Percentiles rank a stretch among this genome's conserved stretches.
Evolutionary conservation across 2,797 vertebrate species (phyloP).

Genomic region (Euphonia xanthogaster): DNA sequence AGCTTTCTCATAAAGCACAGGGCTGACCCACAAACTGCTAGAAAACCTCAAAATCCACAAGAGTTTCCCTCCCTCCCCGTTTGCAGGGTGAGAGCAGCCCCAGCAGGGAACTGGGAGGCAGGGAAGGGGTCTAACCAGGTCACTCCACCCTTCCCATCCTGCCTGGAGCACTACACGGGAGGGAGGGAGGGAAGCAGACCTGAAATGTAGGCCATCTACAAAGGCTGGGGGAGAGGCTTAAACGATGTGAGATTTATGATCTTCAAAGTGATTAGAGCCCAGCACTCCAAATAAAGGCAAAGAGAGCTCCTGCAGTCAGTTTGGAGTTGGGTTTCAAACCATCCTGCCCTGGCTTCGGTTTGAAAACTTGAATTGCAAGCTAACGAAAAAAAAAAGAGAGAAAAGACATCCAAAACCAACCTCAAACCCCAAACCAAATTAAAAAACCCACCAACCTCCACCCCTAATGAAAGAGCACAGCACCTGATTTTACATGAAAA

Average conservation of each 20-base stretch:
- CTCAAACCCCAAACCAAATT: conserved; percentile 60
- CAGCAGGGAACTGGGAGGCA: conserved; percentile 35
- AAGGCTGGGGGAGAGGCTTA: conserved; percentile 60
- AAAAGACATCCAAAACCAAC: neutral
- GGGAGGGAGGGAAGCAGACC: conserved; percentile 54
- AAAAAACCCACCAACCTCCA: conserved; percentile 51
- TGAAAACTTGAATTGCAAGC: conserved; percentile 54
- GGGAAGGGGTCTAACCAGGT: conserved; percentile 64
- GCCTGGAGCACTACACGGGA: conserved; percentile 10
- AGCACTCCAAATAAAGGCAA: conserved; percentile 65
- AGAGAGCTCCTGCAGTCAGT: conserved; percentile 11
- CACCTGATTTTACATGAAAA: conserved; percentile 44
- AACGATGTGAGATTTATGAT: conserved; percentile 59
- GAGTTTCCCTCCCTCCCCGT: conserved; percentile 32
- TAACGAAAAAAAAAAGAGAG: neutral
- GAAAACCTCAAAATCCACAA: conserved; percentile 38
- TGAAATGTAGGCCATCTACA: conserved; percentile 65
- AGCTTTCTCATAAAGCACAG: conserved; percentile 56
- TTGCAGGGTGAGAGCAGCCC: conserved; percentile 34
- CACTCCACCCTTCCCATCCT: conserved; percentile 51
- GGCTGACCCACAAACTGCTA: conserved; percentile 57
- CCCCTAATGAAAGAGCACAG: conserved; percentile 14
- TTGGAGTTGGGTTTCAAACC: conserved; percentile 49
- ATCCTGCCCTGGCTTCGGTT: conserved; percentile 10
- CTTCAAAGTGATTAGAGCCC: conserved; percentile 67